Conservation (phyloP, 2,113 vertebrate species). For the Fulmarus glacialis region DNA sequence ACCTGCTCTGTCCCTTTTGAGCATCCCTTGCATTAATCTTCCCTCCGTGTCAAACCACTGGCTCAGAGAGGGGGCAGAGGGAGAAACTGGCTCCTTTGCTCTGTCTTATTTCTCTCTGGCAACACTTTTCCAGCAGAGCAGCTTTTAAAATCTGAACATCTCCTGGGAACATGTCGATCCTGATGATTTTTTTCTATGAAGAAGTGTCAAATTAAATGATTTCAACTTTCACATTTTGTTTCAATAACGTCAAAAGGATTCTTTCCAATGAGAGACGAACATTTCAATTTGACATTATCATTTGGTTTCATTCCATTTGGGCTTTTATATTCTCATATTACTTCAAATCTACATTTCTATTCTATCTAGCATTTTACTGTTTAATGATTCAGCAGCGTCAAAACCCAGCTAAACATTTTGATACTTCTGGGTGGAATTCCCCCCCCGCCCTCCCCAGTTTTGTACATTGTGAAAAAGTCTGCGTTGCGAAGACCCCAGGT, state of each 20-base stretch:
- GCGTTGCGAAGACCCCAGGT: not conserved
- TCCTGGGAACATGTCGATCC: slow-evolving; percentile 44
- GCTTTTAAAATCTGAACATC: slow-evolving; percentile 31
- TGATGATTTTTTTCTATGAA: slow-evolving; percentile 33
- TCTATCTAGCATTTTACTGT: not conserved
- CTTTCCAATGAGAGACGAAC: slow-evolving; percentile 36
- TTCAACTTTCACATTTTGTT: slow-evolving; percentile 64
- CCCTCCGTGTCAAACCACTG: not conserved
- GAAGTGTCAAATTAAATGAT: slow-evolving; percentile 64
- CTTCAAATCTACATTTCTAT: slow-evolving; percentile 39
- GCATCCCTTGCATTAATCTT: not conserved
- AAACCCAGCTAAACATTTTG: not conserved
- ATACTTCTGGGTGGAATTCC: not conserved
- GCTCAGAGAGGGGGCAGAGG: not conserved
- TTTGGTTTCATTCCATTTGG: slow-evolving; percentile 64
- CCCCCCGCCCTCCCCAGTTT: fast-evolving
- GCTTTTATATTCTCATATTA: slow-evolving; percentile 49
- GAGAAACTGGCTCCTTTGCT: not conserved
- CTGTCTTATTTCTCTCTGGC: slow-evolving; percentile 11
- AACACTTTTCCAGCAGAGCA: slow-evolving; percentile 41
- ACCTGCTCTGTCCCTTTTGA: not conserved
- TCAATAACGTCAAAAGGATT: slow-evolving; percentile 27
- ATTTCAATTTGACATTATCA: slow-evolving; percentile 64
- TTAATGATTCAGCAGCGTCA: slow-evolving; percentile 13
- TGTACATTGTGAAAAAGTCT: not conserved